Evolutionary conservation across 23 tunicate species (phyloP), one percentile per base, ranked within the genome.

Genomic region (Ciona savignyi): DNA sequence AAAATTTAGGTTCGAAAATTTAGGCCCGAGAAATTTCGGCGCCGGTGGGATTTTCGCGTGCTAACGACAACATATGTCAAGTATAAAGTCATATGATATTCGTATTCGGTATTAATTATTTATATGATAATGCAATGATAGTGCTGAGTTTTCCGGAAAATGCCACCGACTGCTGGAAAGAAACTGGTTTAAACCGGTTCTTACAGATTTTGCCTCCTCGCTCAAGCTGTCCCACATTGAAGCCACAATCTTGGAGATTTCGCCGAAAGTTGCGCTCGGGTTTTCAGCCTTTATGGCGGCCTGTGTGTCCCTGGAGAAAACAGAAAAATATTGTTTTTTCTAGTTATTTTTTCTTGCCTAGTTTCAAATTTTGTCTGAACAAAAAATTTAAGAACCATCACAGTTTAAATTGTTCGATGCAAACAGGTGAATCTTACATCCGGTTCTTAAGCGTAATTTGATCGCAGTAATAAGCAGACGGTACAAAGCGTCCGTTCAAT

Each of bases 141-240:
- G 56, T 15, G 56, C 9, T 6, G 11, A n/a, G 61, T 49, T 11
- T 49, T 11, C 15, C 61, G 20, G 15, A 11, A 20, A 49, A 49
- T 15, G 61, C 61, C 15, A 11, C 15, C 61, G 20, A 66, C 19
- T 22, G 28, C 21, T 70, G 24, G 66, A 30, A 30, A 32, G n/a
- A 63, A 63, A n/a, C 28, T 22, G 56, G 56, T 15, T 42, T 15
- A 9, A 15, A 15, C 56, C 56, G 56, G 56, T 63, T 63, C 4
- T 34, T 31, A 93, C 98, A 78, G 74, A 84, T 35, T 93, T 93
- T 0, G 79, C 85, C 69, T 82, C 89, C 64, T 93, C 98, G 48
- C 98, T 74, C 51, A 93, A 68, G 30, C 86, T 81, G 64, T 93
- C 98, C 98, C 98, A 93, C 94, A 93, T 86, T 28, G 94, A 83